Conservation (phyloP, 1,140 invertebrate species). For the Drosophila tropicalis region DNA sequence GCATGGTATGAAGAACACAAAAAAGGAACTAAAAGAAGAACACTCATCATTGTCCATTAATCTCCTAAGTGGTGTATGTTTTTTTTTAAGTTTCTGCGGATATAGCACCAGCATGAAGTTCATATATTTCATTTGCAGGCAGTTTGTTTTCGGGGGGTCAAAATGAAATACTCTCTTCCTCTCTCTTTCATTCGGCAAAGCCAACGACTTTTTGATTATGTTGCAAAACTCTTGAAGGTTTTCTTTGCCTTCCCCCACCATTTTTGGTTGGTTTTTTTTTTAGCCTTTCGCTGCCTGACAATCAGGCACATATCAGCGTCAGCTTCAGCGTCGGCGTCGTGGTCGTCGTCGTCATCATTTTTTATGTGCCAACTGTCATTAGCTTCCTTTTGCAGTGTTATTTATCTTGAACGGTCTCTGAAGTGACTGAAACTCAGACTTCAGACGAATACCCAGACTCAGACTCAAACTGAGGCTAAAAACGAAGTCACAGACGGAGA, state of each 20-base stretch:
- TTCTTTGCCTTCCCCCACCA: neutral
- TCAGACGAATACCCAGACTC: conserved; percentile 17
- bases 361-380: conserved; percentile 76
- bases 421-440: conserved; percentile 2
- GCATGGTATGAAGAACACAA: neutral
- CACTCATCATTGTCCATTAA: neutral
- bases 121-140: too few relatives aligned
- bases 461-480: conserved; percentile 20
- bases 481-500: conserved; percentile 17
- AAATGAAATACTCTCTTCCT: conserved; percentile 5
- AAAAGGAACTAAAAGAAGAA: neutral
- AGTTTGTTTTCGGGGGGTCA: conserved; percentile 6
- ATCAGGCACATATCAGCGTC: conserved; percentile 23
- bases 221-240: conserved; percentile 24
- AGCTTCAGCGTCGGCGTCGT: neutral
- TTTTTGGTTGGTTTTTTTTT: neutral
- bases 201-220: conserved; percentile 67
- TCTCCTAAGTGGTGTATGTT: neutral
- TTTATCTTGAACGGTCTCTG: conserved; percentile 57
- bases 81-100: neutral
- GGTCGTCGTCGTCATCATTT: conserved; percentile 69
- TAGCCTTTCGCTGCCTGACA: neutral
- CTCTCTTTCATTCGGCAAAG: conserved; percentile 28
- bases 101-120: neutral
- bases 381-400: conserved; percentile 75